Evolutionary conservation across 2,888 invertebrate species (phyloP), one percentile per base, ranked within the genome.

Genomic region (Thumatha senex): DNA sequence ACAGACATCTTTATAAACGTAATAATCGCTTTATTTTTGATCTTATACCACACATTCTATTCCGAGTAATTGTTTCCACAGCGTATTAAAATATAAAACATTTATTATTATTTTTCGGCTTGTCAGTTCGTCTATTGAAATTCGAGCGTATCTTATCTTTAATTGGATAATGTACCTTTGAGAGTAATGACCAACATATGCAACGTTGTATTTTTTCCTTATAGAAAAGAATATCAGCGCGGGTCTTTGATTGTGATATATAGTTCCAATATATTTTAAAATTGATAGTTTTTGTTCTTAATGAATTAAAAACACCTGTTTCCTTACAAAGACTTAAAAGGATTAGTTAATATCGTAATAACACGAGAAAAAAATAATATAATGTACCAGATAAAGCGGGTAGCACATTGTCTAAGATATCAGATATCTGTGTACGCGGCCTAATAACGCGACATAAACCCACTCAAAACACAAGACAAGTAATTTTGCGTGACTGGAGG

Each of bases 71-170:
- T 88, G 85, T 87, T 88, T 84, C 83, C 80, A 79, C 66, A 76
- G 70, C 67, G 67, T 76, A 79, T 63, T 81, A 76, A 81, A 85
- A 84, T 81, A 80, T 84, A 72, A 79, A 84, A 83, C 84, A 88
- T 86, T 87, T 86, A 86, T 86, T 84, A 85, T 84, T 83, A 85
- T 86, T 86, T 80, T 85, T 88, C 84, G 82, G 82, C 81, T 80
- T 88, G 89, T 88, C 89, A 86, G 85, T 80, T 74, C 56, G 76
- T 86, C 89, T 79, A 88, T 90, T 85, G 86, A 83, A 89, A 87
- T 76, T 81, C 85, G 87, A 84, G 88, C 89, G 89, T 89, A 78
- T 80, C 88, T 84, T 84, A 89, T 90, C 82, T 78, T 64, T 88
- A 87, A 90, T 89, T 88, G 86, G 82, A 81, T 81, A 85, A 83